Percentiles rank a stretch among this genome's conserved stretches.
These are phyloP conservation scores for Cetonia aurata DNA, from an alignment of 2,888 invertebrate species.

Conservation along the genomic window DNA sequence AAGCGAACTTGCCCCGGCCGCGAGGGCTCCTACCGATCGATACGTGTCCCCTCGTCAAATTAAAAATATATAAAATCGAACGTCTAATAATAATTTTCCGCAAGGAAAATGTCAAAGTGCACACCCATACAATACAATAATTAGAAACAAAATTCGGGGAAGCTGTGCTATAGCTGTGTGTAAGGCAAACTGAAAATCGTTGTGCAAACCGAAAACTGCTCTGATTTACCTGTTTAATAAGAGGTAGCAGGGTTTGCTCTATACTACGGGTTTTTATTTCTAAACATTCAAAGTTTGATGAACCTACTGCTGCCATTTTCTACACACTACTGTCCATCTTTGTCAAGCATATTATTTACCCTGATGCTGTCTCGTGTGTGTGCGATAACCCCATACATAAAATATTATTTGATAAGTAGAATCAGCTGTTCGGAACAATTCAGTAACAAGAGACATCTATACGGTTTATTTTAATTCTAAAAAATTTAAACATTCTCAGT, in stretches of 20 bases:
- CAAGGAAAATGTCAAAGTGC: constrained; percentile 53
- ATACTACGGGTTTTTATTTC: constrained; percentile 95
- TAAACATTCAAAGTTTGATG: constrained; percentile 72
- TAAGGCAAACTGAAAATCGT: constrained; percentile 39
- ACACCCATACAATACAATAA: constrained; percentile 54
- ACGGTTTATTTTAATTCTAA: background rate
- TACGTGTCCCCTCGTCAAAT: background rate
- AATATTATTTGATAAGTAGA: constrained; percentile 35
- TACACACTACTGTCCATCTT: constrained; percentile 62
- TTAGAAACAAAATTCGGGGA: constrained; percentile 26
- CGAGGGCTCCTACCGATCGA: background rate
- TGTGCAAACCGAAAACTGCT: constrained; percentile 45
- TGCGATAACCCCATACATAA: constrained; percentile 41
- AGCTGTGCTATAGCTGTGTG: constrained; percentile 36
- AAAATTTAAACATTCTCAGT: background rate
- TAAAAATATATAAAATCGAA: constrained; percentile 21
- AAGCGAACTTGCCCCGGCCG: background rate
- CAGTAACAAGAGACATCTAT: constrained; percentile 24
- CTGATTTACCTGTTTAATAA: constrained; percentile 89
- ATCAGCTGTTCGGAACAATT: constrained; percentile 38
- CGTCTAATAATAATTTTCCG: constrained; percentile 28
- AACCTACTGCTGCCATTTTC: constrained; percentile 72
- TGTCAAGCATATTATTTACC: constrained; percentile 44
- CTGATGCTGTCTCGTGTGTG: constrained; percentile 42
- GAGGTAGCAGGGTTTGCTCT: constrained; percentile 92